These are phyloP conservation scores for Myiozetetes cayanensis DNA, from an alignment of 2,113 vertebrate species.

Conservation along the genomic window DNA sequence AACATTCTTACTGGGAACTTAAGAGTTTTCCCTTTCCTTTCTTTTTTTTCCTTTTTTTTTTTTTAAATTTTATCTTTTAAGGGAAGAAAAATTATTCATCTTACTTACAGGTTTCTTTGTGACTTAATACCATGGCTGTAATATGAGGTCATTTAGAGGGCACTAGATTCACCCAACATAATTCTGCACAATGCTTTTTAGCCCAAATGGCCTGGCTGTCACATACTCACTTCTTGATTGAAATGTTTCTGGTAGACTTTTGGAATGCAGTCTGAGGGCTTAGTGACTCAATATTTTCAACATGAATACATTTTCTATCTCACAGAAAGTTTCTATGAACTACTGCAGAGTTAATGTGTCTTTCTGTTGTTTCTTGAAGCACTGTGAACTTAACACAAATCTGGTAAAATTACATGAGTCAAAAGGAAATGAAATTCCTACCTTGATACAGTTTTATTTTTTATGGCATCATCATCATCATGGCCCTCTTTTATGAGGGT, in stretches of 20 bases:
- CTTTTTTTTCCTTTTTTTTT: not conserved
- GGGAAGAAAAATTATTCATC: constrained; percentile 38
- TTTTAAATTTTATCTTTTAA: not conserved
- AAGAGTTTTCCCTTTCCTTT: constrained; percentile 31
- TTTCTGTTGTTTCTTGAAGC: constrained; percentile 67
- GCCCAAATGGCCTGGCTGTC: constrained; percentile 76
- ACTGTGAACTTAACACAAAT: constrained; percentile 57
- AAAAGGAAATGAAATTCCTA: constrained; percentile 49
- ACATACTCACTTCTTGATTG: constrained; percentile 73
- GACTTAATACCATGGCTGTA: constrained; percentile 72
- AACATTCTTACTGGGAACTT: constrained; percentile 73
- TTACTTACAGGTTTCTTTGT: constrained; percentile 68
- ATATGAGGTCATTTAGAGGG: constrained; percentile 78
- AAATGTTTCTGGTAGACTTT: constrained; percentile 79
- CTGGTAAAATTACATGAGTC: constrained; percentile 32
- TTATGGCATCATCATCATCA: not conserved
- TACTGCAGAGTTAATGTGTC: constrained; percentile 66
- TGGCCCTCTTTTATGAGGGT: not conserved
- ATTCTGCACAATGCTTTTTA: constrained; percentile 76
- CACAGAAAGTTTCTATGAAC: constrained; percentile 73
- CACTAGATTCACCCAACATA: constrained; percentile 72
- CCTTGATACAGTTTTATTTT: constrained; percentile 22
- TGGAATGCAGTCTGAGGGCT: constrained; percentile 80
- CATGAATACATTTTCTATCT: constrained; percentile 76
- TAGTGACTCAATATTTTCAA: constrained; percentile 79